phyloP scores from a whole-genome alignment of 2,888 invertebrate genomes.

The Volucella inflata region DNA sequence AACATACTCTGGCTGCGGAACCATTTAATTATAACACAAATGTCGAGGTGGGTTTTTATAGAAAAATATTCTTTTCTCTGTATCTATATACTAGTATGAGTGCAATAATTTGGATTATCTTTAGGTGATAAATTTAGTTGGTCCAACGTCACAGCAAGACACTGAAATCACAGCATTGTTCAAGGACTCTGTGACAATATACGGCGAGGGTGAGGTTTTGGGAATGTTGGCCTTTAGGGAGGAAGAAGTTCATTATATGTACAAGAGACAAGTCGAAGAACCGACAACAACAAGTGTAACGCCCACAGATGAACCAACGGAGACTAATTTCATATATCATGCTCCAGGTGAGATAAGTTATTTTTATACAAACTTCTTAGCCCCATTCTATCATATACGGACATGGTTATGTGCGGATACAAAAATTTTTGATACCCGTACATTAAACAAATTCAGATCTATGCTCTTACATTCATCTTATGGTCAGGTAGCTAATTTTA shows the following conservation, averaged over 20 bases:
- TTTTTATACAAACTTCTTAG: conserved; percentile 14
- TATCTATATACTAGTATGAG: not conserved
- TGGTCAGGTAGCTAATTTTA: no score
- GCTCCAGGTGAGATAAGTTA: conserved; percentile 83
- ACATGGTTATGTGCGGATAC: not conserved
- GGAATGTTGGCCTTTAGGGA: conserved; percentile 85
- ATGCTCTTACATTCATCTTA: no score
- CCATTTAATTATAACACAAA: conserved; percentile 87
- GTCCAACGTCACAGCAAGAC: conserved; percentile 86
- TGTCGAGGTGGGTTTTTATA: conserved; percentile 84
- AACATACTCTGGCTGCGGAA: conserved; percentile 86
- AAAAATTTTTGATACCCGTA: not conserved
- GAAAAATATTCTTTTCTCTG: not conserved
- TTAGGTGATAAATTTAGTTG: conserved; percentile 86
- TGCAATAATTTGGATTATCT: not conserved
- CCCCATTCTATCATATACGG: not conserved
- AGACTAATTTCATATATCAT: conserved; percentile 85
- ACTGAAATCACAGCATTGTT: conserved; percentile 86
- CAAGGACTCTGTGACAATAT: conserved; percentile 85
- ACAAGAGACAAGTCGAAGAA: conserved; percentile 79
- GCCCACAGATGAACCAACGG: conserved; percentile 81
- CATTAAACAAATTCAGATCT: no score
- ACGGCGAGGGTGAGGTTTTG: conserved; percentile 85
- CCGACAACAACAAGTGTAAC: conserved; percentile 80
- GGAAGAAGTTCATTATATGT: conserved; percentile 81